A percentile compares a stretch with the other conserved stretches of the same genome.
These are phyloP conservation scores for Andrena dorsata DNA, from an alignment of 2,888 invertebrate species.

Conservation along the genomic window DNA sequence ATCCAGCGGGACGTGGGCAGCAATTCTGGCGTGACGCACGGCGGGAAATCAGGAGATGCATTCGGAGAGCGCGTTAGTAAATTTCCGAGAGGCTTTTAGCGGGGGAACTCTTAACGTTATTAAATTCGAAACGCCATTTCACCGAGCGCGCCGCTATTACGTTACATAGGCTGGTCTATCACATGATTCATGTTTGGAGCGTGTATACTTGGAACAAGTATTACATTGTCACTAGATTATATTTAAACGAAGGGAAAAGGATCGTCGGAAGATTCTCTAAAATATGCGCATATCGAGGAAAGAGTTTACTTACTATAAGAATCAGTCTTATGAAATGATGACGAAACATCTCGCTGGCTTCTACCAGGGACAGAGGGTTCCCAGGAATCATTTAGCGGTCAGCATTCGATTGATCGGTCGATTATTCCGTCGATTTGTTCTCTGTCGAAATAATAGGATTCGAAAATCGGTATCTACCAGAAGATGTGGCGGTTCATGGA, in stretches of 20 bases:
- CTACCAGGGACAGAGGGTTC: no score
- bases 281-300: no score
- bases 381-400: background rate
- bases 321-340: no score
- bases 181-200: background rate
- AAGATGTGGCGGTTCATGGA: slow-evolving; percentile 99
- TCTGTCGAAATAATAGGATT: slow-evolving; percentile 87
- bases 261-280: background rate
- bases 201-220: background rate
- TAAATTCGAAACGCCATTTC: slow-evolving; percentile 32
- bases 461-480: slow-evolving; percentile 95
- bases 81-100: background rate
- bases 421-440: background rate
- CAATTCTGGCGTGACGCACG: background rate
- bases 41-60: background rate
- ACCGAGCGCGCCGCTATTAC: background rate
- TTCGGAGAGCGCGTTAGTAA: background rate
- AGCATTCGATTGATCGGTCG: background rate
- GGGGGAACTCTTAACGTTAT: slow-evolving; percentile 32
- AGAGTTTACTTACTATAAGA: background rate
- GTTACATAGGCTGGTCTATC: slow-evolving; percentile 13
- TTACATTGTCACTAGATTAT: background rate
- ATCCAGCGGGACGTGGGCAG: background rate
- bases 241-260: background rate
- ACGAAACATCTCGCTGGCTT: no score